These are phyloP conservation scores for Xylota segnis DNA, from an alignment of 2,888 invertebrate species.

Conservation along the genomic window DNA sequence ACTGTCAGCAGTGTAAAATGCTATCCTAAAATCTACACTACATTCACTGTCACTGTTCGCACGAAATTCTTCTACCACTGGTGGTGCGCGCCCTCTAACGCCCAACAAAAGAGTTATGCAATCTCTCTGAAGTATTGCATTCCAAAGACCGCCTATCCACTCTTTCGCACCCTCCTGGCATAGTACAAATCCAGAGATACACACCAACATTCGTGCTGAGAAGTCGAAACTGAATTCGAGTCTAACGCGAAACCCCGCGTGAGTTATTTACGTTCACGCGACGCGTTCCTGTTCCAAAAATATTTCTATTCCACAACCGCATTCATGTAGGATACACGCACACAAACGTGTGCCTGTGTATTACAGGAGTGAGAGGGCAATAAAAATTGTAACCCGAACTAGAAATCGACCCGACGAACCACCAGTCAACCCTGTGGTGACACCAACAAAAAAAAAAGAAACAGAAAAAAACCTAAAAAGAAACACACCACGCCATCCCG, in stretches of 20 bases:
- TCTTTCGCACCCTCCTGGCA: slow-evolving; percentile 38
- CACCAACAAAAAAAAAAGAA: slow-evolving; percentile 29
- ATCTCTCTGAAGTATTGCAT: slow-evolving; percentile 71
- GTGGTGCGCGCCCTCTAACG: not conserved
- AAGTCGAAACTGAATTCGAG: slow-evolving; percentile 60
- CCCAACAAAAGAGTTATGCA: slow-evolving; percentile 57
- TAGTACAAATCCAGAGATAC: slow-evolving; percentile 43
- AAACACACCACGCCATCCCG: slow-evolving; percentile 21
- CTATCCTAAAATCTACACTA: slow-evolving; percentile 61
- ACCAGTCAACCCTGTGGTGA: slow-evolving; percentile 71
- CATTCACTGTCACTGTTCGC: slow-evolving; percentile 51
- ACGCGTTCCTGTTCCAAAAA: slow-evolving; percentile 70
- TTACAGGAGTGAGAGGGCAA: slow-evolving; percentile 12
- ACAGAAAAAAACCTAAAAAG: slow-evolving; percentile 8
- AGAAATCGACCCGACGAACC: slow-evolving; percentile 57
- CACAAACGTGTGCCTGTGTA: no score
- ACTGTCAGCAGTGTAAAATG: slow-evolving; percentile 70
- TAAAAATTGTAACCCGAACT: slow-evolving; percentile 66
- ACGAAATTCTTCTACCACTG: slow-evolving; percentile 39
- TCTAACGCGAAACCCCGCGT: slow-evolving; percentile 63
- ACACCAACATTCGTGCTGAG: slow-evolving; percentile 50
- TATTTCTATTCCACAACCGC: slow-evolving; percentile 71
- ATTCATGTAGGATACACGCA: slow-evolving; percentile 57
- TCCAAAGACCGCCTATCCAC: slow-evolving; percentile 70
- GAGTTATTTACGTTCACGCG: slow-evolving; percentile 76